These are phyloP conservation scores for Dermolepida albohirtum DNA, from an alignment of 2,888 invertebrate genomes.

Conservation along the genomic window DNA sequence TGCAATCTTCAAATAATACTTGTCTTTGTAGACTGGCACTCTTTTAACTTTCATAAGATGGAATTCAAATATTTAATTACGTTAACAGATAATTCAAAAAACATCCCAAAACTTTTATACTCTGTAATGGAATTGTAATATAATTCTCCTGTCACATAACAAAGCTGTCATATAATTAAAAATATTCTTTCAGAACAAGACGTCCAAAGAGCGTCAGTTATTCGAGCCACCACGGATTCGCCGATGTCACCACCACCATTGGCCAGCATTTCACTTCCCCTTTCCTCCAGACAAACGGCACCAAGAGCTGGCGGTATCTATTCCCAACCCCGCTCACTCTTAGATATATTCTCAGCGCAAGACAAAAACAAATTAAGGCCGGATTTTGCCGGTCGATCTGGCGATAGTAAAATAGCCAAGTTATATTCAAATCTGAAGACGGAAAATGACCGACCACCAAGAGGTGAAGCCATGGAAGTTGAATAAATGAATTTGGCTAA, in stretches of 20 bases:
- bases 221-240: constrained; percentile 85
- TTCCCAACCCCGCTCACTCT: constrained; percentile 69
- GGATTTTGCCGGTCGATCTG: constrained; percentile 72
- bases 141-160: neutral
- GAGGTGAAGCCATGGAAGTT: constrained; percentile 61
- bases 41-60: too few species aligned
- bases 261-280: constrained; percentile 57
- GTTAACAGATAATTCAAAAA: neutral
- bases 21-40: too few species aligned
- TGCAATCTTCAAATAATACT: too few species aligned
- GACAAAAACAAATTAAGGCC: constrained; percentile 65
- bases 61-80: too few species aligned
- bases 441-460: constrained; percentile 64
- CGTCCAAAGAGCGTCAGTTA: constrained; percentile 66
- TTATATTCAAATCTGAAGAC: constrained; percentile 79
- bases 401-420: constrained; percentile 73
- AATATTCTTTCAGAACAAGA: constrained; percentile 42
- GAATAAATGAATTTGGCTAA: constrained; percentile 1
- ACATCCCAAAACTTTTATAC: too few species aligned
- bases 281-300: constrained; percentile 49
- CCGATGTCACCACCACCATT: constrained; percentile 84
- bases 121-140: too few species aligned
- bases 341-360: constrained; percentile 75
- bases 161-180: neutral
- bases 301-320: constrained; percentile 58